Base-by-base conservation (phyloP, 2,888 invertebrate genomes). In the Meiosimyza decipiens region DNA sequence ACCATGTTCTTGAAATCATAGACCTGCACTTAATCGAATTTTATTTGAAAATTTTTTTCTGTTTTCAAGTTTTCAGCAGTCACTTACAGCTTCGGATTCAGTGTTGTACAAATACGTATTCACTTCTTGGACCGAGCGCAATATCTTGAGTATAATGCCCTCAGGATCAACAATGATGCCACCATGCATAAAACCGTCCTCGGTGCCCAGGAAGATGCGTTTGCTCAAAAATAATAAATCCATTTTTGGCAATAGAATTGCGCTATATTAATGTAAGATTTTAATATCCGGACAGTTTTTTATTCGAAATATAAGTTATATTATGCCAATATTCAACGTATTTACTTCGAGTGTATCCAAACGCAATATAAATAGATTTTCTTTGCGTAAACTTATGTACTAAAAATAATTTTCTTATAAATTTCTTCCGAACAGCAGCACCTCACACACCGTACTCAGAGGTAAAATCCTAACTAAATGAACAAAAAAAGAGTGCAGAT, bases 161-260 rank as follows among this genome's bases (percentile, higher is more conserved):
- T 89, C 85, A 2, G 82, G 82, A 66, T 85, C 82, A 28, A 92
- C 90, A 51, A 93, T 83, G 75, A 92, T 89, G 40, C 90, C 91
- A 57, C 91, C 92, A 74, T 90, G 88, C 16, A 88, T 81, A 65
- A 91, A 88, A 60, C 86, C 87, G 71, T 87, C 85, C 76, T 89
- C 81, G n/a, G 74, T 77, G 73, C 84, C 86, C 65, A 91, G 87
- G 67, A 90, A 89, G 51, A 92, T 87, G 71, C 85, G 82, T 75
- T 81, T 85, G 77, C 88, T 87, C 47, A 87, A 77, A 66, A 86
- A 87, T 65, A 88, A 80, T 72, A 86, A 80, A 81, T 87, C 85
- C 88, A 87, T 87, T 65, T 18, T 33, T 16, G 40, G 40, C 40
- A 40, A 6, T 9, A 40, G 40, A 9, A 40, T 40, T 40, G 3